Base-by-base conservation (phyloP, 2,797 vertebrate genomes). In the Thamnophis elegans region DNA sequence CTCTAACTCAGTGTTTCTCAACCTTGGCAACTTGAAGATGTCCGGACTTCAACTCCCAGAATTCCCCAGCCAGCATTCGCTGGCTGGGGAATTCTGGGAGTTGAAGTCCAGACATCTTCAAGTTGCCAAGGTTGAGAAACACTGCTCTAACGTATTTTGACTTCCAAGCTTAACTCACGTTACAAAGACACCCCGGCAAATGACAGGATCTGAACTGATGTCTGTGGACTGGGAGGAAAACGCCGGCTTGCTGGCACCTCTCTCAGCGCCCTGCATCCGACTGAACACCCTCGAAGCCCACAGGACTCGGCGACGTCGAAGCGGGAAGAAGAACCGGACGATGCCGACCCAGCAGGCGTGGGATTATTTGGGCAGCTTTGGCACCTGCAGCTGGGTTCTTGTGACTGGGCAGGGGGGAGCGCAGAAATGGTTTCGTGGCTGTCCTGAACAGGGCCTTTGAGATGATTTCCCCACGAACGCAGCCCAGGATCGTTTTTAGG, bases 161-260 rank as follows among this genome's bases (percentile, higher is more conserved):
- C 65, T 93, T 91, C 92, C 85, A 91, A 93, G 86, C 85, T 85
- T 85, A 91, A 56, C 73, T 92, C 68, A 51, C 55, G 88, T 88
- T 88, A 53, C 92, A 93, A 93, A 93, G 92, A 85, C 92, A 91
- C 89, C 89, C 60, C 78, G 92, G 92, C 89, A 91, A 91, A 91
- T 25, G 96, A 93, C 93, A 95, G 90, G 55, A 94, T 97, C 56
- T 22, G 78, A 86, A 60, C 91, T 93, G 87, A 88, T 86, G 47
- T 68, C 82, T 73, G 87, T 85, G 54, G 86, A 92, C 32, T 62
- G 55, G 2, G 89, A 51, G 42, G 13, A 20, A 22, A 47, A 55
- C 36, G 89, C 82, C 92, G 91, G 92, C 89, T 93, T 25, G 65
- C 14, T 93, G 89, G 89, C 89, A 82, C 51, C 47, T 62, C n/a